Base-by-base conservation (phyloP, 2,113 vertebrate species). In the Hypomesus transpacificus region DNA sequence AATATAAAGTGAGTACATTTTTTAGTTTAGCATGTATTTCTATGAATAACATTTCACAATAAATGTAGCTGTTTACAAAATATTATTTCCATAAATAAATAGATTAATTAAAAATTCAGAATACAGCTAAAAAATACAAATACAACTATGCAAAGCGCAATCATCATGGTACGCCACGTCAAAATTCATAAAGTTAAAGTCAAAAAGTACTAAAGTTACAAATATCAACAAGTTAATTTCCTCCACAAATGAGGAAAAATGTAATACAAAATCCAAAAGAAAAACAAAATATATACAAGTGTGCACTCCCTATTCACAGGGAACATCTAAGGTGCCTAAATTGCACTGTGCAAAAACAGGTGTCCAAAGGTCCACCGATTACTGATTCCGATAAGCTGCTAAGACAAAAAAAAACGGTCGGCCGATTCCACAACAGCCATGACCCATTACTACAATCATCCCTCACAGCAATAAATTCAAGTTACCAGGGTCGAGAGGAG, bases 31-130 rank as follows among this genome's bases (percentile, higher is more conserved):
- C 83, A 87, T 84, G 84, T 84, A 85, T 85, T 84, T 82, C 76
- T 87, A 92, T 92, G 91, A 92, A 92, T 92, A 91, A 92, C 87
- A 92, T 89, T 84, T 88, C 71, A 89, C 81, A 80, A 83, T 86
- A 86, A 90, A 89, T 85, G 86, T 84, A 71, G 60, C 71, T 80
- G 87, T 91, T 82, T 89, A 90, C 89, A 91, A 83, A 50, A 80
- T 69, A 87, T 87, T 82, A 84, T 88, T 82, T 78, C 80, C 90
- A 91, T 84, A 85, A 92, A 93, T 92, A 91, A 90, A 87, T 90
- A 84, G 77, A 85, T 86, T 84, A 75, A 85, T 88, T 86, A 80
- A 73, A 87, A 85, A 86, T 69, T 85, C 80, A 85, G 91, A 85
- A 73, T 88, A 87, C 74, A 88, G 80, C 79, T 88, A 81, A 78